Evolutionary conservation across 2,888 invertebrate species (phyloP).

Genomic region (Villa cingulata): DNA sequence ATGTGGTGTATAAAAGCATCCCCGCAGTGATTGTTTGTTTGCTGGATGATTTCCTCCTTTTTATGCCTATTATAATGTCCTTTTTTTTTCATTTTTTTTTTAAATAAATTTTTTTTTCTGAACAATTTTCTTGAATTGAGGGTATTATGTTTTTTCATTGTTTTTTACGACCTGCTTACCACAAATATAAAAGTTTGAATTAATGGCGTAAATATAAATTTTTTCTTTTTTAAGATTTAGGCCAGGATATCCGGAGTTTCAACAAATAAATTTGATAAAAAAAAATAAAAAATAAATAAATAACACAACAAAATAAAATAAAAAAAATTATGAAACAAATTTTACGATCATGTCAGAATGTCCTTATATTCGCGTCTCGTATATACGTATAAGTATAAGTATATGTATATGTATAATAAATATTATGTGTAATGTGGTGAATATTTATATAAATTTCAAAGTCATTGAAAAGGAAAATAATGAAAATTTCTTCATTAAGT

Average conservation of each 20-base stretch:
- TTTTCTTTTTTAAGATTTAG: constrained; percentile 1
- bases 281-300: too few relatives aligned
- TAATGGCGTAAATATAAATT: constrained; percentile 3
- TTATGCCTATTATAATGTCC: constrained; percentile 15
- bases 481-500: background rate
- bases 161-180: constrained; percentile 7
- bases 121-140: too few relatives aligned
- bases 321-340: background rate
- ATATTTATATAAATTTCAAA: background rate
- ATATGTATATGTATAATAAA: too few relatives aligned
- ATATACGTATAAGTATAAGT: too few relatives aligned
- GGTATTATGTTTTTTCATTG: background rate
- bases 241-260: background rate
- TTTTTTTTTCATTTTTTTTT: constrained; percentile 3
- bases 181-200: constrained; percentile 3
- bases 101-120: background rate
- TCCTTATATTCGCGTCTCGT: too few relatives aligned
- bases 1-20: constrained; percentile 5
- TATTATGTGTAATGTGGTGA: background rate
- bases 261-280: too few relatives aligned
- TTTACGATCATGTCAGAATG: background rate
- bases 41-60: constrained; percentile 15
- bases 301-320: too few relatives aligned
- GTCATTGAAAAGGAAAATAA: background rate
- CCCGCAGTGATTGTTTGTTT: constrained; percentile 14